Base-by-base conservation (phyloP, 37 sponge, comb jelly and placozoan genomes). In the Spongilla lacustris region DNA sequence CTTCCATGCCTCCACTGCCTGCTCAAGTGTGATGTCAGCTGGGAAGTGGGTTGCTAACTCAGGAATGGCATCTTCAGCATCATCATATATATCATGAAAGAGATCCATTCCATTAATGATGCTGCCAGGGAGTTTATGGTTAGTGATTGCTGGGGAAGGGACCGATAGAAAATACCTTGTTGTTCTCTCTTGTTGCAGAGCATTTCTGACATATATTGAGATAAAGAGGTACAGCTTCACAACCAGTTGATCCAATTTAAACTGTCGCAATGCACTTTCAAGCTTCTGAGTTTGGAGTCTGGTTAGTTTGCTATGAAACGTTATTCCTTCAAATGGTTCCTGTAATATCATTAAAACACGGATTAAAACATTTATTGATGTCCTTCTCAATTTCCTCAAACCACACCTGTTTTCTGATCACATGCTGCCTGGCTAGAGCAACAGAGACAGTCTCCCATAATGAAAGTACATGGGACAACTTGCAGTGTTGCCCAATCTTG, bases 381-480 rank as follows among this genome's bases (percentile, higher is more conserved):
- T 27, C 21, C 8, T 21, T 11, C 12, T 8, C 11, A 74, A 23
- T 33, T 2, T 25, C 1, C 6, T 32, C 29, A 73, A 74, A 21
- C 1, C 36, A 32, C 3, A 71, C 49, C 37, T 83, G 30, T 2
- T 70, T 28, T 37, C 46, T 27, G 33, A 69, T 35, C 26, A 49
- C 72, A 28, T 78, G 69, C 37, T 67, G 38, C 29, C 50, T 80
- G 30, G 88, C 81, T n/a, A 87, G 22, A 27, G 71, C 66, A 28
- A 87, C 88, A 26, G 88, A 81, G 11, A 87, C 14, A 24, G 76
- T 81, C 35, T 80, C 68, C 93, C 93, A 93, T 10, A 93, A 83
- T 5, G 93, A 93, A n/a, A 93, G 73, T 26, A 89, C 71, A 46
- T 93, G 86, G 12, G 28, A 32, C 10, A 93, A 83, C 12, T 48